Conservation (phyloP, 1,140 invertebrate species). For the Drosophila melanogaster region Release_6_plus_ISO1_MT NT_033779.5:2323001-2323500, state of each 20-base stretch:
- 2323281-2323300: constrained; percentile 1
- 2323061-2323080: neutral
- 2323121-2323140: too few relatives aligned
- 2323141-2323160: neutral
- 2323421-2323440: constrained; percentile 30
- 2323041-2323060: neutral
- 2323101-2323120: neutral
- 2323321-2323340: constrained; percentile 18
- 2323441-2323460: constrained; percentile 28
- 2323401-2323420: constrained; percentile 45
- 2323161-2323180: neutral
- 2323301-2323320: constrained; percentile 30
- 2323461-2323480: constrained; percentile 6
- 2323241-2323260: neutral
- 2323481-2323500: constrained; percentile 10
- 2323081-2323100: neutral
- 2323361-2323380: constrained; percentile 39
- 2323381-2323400: constrained; percentile 64
- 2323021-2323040: neutral
- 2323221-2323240: constrained; percentile 1
- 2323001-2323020: constrained; percentile 12
- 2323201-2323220: neutral
- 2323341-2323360: constrained; percentile 18
- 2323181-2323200: neutral
- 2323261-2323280: constrained; percentile 34